Percentiles rank a stretch among this genome's conserved stretches.
Evolutionary conservation across 2,888 invertebrate genomes (phyloP).

Genomic region (Hymenopus coronatus): DNA sequence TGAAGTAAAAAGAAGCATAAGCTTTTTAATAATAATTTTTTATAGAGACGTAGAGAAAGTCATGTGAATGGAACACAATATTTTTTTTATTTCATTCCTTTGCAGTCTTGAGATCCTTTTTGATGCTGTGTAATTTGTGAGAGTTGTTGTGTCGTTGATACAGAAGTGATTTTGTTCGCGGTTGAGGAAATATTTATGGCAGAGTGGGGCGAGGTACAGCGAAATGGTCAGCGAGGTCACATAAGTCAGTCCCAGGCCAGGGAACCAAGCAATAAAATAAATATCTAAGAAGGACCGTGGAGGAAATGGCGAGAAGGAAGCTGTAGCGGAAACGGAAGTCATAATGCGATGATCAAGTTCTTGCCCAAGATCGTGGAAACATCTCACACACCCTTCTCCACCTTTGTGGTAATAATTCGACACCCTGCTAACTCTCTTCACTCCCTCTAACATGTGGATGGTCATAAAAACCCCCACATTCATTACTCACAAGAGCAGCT

Average conservation of each 20-base stretch:
- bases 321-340: conserved; percentile 5
- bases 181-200: not conserved
- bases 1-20: too few species aligned
- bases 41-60: too few species aligned
- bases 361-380: not conserved
- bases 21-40: too few species aligned
- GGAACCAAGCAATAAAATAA: conserved; percentile 9
- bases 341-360: conserved; percentile 16
- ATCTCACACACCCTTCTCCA: not conserved
- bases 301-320: not conserved
- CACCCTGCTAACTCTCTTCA: not conserved
- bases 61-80: too few species aligned
- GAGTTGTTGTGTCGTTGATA: not conserved
- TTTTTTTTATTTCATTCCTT: not conserved
- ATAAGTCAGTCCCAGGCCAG: not conserved
- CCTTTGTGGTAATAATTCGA: not conserved
- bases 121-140: not conserved
- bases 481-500: not conserved
- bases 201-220: not conserved
- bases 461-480: not conserved
- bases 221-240: not conserved
- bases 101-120: not conserved
- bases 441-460: not conserved
- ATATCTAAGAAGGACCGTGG: not conserved
- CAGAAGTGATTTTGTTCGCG: not conserved